Evolutionary conservation across 2,797 vertebrate species (phyloP).

Genomic region (Danio jaintianensis): DNA sequence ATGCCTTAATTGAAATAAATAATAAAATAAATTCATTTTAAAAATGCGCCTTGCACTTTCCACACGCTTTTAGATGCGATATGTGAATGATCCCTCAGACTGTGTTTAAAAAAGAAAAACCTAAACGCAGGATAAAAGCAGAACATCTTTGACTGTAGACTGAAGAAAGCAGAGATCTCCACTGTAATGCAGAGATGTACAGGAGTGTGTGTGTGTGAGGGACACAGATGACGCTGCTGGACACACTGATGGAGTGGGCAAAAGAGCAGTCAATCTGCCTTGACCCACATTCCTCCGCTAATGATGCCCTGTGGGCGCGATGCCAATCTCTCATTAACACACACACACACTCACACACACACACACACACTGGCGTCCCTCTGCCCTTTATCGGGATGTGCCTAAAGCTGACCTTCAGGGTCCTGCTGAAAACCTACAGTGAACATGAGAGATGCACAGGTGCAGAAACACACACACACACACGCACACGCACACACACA

Average conservation of each 20-base stretch:
- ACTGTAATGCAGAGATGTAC: conserved; percentile 5
- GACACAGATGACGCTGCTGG: conserved; percentile 35
- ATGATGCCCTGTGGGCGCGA: conserved; percentile 80
- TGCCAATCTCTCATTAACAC: conserved; percentile 79
- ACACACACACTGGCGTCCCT: conserved; percentile 52
- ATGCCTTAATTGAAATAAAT: no score
- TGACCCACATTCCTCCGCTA: conserved; percentile 84
- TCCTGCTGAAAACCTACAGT: conserved; percentile 60
- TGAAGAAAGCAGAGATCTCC: background rate
- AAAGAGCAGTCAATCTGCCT: conserved; percentile 70
- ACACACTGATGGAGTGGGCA: conserved; percentile 42
- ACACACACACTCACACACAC: conserved; percentile 56
- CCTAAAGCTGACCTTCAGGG: conserved; percentile 75
- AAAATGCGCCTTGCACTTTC: no score
- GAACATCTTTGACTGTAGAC: background rate
- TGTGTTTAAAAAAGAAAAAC: no score
- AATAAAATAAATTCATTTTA: no score
- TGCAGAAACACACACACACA: conserved; percentile 67
- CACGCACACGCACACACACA: conserved; percentile 28
- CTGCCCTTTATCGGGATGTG: conserved; percentile 63
- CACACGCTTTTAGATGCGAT: no score
- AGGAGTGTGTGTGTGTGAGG: background rate
- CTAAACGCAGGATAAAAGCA: background rate
- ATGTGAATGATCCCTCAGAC: no score
- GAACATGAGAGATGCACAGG: conserved; percentile 81